Evolutionary conservation across 2,113 vertebrate genomes (phyloP).

Genomic region (Peromyscus polionotus): DNA sequence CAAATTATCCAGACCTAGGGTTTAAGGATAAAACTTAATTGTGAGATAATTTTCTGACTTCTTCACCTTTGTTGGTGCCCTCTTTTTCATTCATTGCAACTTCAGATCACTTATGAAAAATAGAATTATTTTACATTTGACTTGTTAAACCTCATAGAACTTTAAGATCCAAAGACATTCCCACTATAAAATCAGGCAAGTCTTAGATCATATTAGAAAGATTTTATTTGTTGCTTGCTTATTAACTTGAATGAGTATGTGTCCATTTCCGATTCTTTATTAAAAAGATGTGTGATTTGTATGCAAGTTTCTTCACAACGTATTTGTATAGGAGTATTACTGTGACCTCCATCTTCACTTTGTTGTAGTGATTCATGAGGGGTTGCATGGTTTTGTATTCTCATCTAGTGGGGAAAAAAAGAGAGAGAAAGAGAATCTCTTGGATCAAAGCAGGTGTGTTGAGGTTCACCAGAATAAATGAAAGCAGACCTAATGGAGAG

Average conservation of each 20-base stretch:
- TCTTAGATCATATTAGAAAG: slow-evolving; percentile 28
- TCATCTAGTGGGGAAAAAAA: slow-evolving; percentile 54
- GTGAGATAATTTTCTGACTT: slow-evolving; percentile 11
- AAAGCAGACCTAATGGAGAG: slow-evolving; percentile 68
- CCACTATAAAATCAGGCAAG: not conserved
- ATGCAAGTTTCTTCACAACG: slow-evolving; percentile 69
- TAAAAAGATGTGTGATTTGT: slow-evolving; percentile 49
- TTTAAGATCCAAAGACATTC: slow-evolving; percentile 43
- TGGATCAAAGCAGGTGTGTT: slow-evolving; percentile 75
- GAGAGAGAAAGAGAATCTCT: slow-evolving; percentile 41
- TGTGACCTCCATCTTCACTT: slow-evolving; percentile 67
- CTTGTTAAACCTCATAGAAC: slow-evolving; percentile 10
- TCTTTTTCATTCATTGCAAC: slow-evolving; percentile 28
- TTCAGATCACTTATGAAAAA: not conserved
- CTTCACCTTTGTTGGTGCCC: not conserved
- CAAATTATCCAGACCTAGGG: not conserved
- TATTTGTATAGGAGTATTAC: slow-evolving; percentile 53
- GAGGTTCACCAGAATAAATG: slow-evolving; percentile 55
- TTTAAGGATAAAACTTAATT: slow-evolving; percentile 57
- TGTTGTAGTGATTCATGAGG: slow-evolving; percentile 56
- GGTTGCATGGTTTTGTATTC: slow-evolving; percentile 65
- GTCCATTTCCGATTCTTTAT: slow-evolving; percentile 34
- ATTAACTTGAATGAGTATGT: slow-evolving; percentile 59
- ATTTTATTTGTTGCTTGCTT: slow-evolving; percentile 53
- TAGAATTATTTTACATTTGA: slow-evolving; percentile 33